Percentiles rank a stretch among this genome's conserved stretches.
Conservation (phyloP, 1,140 invertebrate genomes). For the Asobara japonica region DNA sequence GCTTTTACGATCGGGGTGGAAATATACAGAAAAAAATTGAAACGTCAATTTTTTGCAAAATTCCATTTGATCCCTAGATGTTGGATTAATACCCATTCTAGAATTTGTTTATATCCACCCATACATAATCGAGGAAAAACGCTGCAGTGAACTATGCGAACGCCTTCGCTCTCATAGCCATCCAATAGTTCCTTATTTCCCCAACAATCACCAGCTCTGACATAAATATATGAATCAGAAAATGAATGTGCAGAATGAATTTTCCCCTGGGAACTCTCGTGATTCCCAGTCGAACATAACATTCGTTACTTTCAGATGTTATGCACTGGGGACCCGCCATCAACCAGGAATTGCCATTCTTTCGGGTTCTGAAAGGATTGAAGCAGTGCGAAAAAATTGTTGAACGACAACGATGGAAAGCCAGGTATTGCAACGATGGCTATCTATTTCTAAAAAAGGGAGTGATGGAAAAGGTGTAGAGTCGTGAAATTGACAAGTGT, state of each 20-base stretch:
- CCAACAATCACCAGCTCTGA: not conserved
- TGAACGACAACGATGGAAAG: not conserved
- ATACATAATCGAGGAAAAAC: no score
- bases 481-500: constrained; percentile 38
- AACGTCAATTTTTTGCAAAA: no score
- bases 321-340: constrained; percentile 1
- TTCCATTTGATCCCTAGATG: no score
- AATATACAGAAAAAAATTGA: no score
- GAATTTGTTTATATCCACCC: no score
- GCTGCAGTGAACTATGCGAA: no score
- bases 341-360: not conserved
- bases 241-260: not conserved
- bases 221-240: not conserved
- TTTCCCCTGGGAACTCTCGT: not conserved
- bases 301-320: not conserved
- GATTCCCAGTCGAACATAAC: not conserved
- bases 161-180: no score
- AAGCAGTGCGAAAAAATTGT: constrained; percentile 9
- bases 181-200: no score
- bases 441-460: not conserved
- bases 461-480: constrained; percentile 12
- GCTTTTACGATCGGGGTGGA: no score
- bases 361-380: not conserved
- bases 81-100: no score
- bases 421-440: not conserved